A percentile compares a stretch with the other conserved stretches of the same genome.
These are phyloP conservation scores for Euwallacea fornicatus DNA, from an alignment of 1,140 invertebrate species.

Conservation along the genomic window DNA sequence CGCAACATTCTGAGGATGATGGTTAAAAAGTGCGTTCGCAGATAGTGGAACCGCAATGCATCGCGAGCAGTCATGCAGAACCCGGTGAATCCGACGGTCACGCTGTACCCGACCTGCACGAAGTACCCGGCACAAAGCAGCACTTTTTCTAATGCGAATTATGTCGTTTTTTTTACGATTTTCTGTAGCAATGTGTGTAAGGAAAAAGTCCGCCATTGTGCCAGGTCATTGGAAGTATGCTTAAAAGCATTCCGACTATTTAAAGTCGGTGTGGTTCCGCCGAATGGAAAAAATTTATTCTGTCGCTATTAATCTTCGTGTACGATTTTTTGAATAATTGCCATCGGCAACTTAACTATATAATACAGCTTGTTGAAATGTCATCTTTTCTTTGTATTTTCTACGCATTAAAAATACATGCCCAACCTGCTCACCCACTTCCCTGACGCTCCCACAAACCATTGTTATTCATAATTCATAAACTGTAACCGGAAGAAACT, in stretches of 20 bases:
- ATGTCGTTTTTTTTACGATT: constrained; percentile 1
- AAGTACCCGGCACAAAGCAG: constrained; percentile 13
- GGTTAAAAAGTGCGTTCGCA: constrained; percentile 18
- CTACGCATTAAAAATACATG: constrained; percentile 14
- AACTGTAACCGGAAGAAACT: constrained; percentile 21
- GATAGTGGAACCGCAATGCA: constrained; percentile 11
- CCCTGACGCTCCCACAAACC: constrained; percentile 12
- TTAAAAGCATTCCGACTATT: constrained; percentile 2
- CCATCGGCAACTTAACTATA: too few relatives aligned
- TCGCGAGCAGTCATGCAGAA: constrained; percentile 19
- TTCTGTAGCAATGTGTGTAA: background rate
- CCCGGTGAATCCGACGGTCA: constrained; percentile 17
- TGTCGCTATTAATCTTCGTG: too few relatives aligned
- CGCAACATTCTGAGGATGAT: background rate
- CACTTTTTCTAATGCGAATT: background rate
- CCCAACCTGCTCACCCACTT: constrained; percentile 27
- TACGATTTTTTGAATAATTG: too few relatives aligned
- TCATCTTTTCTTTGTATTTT: constrained; percentile 17
- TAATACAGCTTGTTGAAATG: too few relatives aligned
- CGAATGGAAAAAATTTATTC: constrained; percentile 6
- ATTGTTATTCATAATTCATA: constrained; percentile 26
- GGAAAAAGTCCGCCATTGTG: constrained; percentile 7
- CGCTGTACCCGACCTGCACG: constrained; percentile 21
- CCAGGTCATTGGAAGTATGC: constrained; percentile 2
- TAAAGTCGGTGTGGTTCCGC: background rate